Conservation (phyloP, 1,140 invertebrate species). For the Musca vetustissima region DNA sequence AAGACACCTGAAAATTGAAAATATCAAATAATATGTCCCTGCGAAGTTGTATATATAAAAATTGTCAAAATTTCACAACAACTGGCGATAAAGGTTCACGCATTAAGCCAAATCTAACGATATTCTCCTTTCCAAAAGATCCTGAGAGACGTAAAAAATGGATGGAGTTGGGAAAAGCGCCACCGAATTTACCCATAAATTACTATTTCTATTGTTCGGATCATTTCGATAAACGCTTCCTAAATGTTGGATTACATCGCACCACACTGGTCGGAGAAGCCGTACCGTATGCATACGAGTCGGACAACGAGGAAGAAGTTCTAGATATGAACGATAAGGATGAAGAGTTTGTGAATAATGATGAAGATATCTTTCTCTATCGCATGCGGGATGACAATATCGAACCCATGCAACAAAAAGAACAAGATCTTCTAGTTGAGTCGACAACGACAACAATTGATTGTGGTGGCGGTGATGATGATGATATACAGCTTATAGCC, state of each 20-base stretch:
- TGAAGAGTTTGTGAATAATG: not conserved
- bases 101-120: slow-evolving; percentile 21
- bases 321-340: not conserved
- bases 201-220: slow-evolving; percentile 42
- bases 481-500: no score
- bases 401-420: slow-evolving; percentile 11
- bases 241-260: slow-evolving; percentile 35
- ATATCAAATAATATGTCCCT: slow-evolving; percentile 25
- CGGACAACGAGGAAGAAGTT: slow-evolving; percentile 4
- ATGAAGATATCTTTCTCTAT: slow-evolving; percentile 1
- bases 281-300: slow-evolving; percentile 35
- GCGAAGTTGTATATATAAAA: slow-evolving; percentile 40
- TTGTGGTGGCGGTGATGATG: no score
- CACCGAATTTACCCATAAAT: slow-evolving; percentile 30
- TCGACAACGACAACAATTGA: not conserved
- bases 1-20: no score
- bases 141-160: slow-evolving; percentile 34
- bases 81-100: slow-evolving; percentile 8
- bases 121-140: slow-evolving; percentile 46
- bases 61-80: slow-evolving; percentile 37
- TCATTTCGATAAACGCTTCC: slow-evolving; percentile 42
- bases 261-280: slow-evolving; percentile 40
- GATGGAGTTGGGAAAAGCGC: slow-evolving; percentile 36
- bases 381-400: slow-evolving; percentile 2
- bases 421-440: not conserved